Base-by-base conservation (phyloP, 1,140 invertebrate species). In the Trigoniulus corallinus region DNA sequence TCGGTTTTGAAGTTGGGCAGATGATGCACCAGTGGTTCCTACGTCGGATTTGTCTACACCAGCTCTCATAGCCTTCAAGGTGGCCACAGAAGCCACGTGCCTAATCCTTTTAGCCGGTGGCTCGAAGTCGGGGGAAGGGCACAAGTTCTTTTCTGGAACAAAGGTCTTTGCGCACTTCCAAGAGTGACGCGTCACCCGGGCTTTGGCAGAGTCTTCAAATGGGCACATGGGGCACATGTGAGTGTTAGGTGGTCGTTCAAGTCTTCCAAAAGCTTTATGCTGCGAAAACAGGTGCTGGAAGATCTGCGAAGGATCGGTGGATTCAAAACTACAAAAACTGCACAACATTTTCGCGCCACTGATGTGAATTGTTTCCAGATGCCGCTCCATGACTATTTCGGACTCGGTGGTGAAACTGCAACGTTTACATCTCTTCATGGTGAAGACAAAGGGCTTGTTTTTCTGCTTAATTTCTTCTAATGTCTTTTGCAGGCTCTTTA, bases 371-470 rank as follows among this genome's bases (percentile, higher is more conserved):
- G 84, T 88, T 61, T 92, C 85, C 61, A 91, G 74, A 65, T 97
- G 91, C 65, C 86, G 80, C 25, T 82, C 76, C 79, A 95, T 79
- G 3, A 85, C 84, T 54, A 91, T 68, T 1, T 72, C 67, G 13
- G 88, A 94, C 67, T 95, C 89, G 0, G 88, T 88, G 67, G 87
- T 87, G 70, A 94, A 97, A 64, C 74, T 86, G 70, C 91, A 97
- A 61, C 81, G 81, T 61, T 87, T 79, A 69, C 89, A 94, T 63
- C 87, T 88, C 59, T 82, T 82, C 62, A 81, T 72, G 54, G 75
- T 72, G 61, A 82, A 76, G 56, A 79, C 77, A 65, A 86, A 88
- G 52, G 84, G 83, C 59, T 82, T 78, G 63, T 94, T 92, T 62
- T 84, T 87, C 64, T 83, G 81, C 69, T 88, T 88, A 61, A 82